Evolutionary conservation across 2,888 invertebrate species (phyloP), one percentile per base, ranked within the genome.

Genomic region (Parthenolecanium corni): DNA sequence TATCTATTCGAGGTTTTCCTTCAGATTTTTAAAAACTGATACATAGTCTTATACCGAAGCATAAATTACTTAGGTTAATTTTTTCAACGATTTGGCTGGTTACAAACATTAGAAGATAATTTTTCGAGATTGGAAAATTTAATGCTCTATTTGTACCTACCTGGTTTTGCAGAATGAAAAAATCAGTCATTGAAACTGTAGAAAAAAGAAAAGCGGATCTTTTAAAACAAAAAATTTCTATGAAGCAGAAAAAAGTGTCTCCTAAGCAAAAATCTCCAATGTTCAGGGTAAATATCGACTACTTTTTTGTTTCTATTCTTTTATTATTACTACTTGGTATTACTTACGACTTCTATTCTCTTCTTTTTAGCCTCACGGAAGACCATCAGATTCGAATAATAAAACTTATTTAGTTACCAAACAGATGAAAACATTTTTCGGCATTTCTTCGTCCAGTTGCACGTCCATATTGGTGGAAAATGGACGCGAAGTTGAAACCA

Each of bases 371-470:
- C 46, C 46, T 20, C 9, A 57, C 25, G 46, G 25, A 11, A 57
- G 20, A 47, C 14, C 24, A 24, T 16, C 46, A n/a, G 58, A 58
- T 4, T 6, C 18, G 21, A 11, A 4, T n/a, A 58, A 49, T 23
- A 58, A 23, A 14, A 47, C 40, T n/a, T 36, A 31, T 2, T 11
- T 58, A 18, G 36, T 58, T 12, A 47, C 58, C 14, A 58, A 49
- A 46, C 58, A 58, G 49, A 58, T 42, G 18, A 56, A 56, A 42
- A 56, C 58, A 5, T 36, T 58, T 21, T 38, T 58, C 47, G 57
- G 57, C 23, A 18, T 58, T 20, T 49, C 58, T 20, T 49, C 58
- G 3, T 58, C 58, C 18, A 58, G 49, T 23, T 21, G 36, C n/a
- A 36, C 58, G 2, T 58, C 58, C 2, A 9, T 58, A 1, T 6